Base-by-base conservation (phyloP, 92 coral and sea anemone species). In the Bergia puertoricense region DNA sequence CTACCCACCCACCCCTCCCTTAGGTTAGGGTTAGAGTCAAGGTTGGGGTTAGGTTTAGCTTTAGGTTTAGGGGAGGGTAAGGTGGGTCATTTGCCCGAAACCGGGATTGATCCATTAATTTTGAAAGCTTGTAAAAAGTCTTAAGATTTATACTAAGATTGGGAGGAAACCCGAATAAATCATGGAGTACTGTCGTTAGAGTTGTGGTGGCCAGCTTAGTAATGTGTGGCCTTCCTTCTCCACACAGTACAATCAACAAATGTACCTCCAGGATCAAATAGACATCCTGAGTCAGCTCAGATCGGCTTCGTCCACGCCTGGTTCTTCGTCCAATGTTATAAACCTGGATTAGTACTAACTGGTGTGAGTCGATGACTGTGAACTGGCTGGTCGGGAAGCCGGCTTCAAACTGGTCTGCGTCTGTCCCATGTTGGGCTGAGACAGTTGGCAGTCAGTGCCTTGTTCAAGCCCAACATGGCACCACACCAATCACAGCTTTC, bases 231-330 rank as follows among this genome's bases (percentile, higher is more conserved):
- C 38, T 79, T 54, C 82, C 82, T 79, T 79, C 36, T 83, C 62
- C 74, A 83, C 77, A 44, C 86, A 84, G 87, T 84, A 69, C 38
- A 84, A 72, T 71, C 87, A 46, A 36, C 87, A 46, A 36, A 68
- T 84, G 77, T 84, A 66, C 87, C 78, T 84, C 78, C 66, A 40
- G 79, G 87, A 84, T 48, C 87, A 71, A 56, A 43, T 84, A 45
- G 87, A 71, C 87, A 72, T 82, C 22, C 67, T 48, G 87, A 72
- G 79, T 84, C 87, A 84, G 79, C 65, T 84, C 79, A 84, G 87
- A 36, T 84, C 87, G 42, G 87, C 77, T 50, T 71, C 87, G 43
- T 84, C 87, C 36, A 84, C 87, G 77, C 87, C 87, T 8, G 79
- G 78, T 8, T 84, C 87, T 0, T 84, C 87, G 41, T 84, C 87